Evolutionary conservation across 2,888 invertebrate genomes (phyloP), one percentile per base, ranked within the genome.

Genomic region (Caenorhabditis sp.): DNA sequence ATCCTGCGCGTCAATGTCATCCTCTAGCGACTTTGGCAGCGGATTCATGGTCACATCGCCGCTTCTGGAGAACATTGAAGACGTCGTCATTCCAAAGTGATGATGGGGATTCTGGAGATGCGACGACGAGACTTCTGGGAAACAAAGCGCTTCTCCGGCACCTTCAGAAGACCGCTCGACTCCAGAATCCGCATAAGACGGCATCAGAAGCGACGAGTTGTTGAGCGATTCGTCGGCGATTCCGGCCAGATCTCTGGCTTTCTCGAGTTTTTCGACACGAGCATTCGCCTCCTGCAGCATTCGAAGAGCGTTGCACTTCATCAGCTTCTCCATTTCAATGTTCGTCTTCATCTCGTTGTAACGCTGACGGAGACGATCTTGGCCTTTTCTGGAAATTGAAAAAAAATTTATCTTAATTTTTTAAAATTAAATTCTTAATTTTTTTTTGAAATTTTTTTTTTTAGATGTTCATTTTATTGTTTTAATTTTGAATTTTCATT

Each of bases 231-330:
- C 82, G 26, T 82, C 76, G 28, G 65, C 64, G 9, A 77, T 51
- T 8, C 72, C 50, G 11, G 28, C 56, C 56, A 9, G n/a, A 18
- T 47, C 35, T n/a, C 70, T 32, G 3, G 56, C 50, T 6, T 69
- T 69, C 24, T 72, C 64, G 51, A 64, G 62, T 18, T 69, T 56
- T 4, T 72, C 68, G 26, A 68, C 62, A 5, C 68, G 50, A 15
- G 60, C 55, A 15, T 69, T 78, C n/a, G 82, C 78, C 26, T 82
- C 82, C 18, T 82, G 78, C 1, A 82, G 65, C 82, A 82, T 82
- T 55, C 69, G 68, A 4, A 78, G 51, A 5, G 78, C 26, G 22
- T 82, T 74, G 4, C 35, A 40, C 26, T 82, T 82, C 37, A 60
- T 68, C 47, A 58, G 55, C 51, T 74, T 72, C 35, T 82, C 78